Conservation (phyloP, 1,140 invertebrate genomes). For the Atta texana region DNA sequence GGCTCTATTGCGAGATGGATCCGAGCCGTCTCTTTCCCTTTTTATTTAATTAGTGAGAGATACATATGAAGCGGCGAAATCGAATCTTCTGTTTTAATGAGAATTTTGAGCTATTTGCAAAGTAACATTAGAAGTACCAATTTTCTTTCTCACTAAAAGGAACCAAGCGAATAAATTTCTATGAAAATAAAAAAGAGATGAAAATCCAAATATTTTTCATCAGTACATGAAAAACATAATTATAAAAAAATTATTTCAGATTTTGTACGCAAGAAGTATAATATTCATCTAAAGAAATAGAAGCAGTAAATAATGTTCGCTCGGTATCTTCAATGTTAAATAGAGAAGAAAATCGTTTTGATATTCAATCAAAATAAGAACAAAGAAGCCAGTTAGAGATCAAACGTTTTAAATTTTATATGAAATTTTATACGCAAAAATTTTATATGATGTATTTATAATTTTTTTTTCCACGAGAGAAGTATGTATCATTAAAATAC, state of each 20-base stretch:
- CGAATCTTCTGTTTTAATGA: background rate
- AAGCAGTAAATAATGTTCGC: too few relatives aligned
- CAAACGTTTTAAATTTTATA: background rate
- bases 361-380: background rate
- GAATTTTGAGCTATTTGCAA: background rate
- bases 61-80: background rate
- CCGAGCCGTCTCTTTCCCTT: background rate
- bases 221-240: too few relatives aligned
- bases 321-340: too few relatives aligned
- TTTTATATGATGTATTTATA: background rate
- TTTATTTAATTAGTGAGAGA: background rate
- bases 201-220: too few relatives aligned
- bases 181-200: too few relatives aligned
- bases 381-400: background rate
- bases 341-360: background rate
- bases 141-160: too few relatives aligned
- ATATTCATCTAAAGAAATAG: too few relatives aligned
- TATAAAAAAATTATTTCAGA: too few relatives aligned
- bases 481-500: background rate
- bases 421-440: background rate
- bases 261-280: too few relatives aligned
- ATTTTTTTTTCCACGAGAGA: background rate
- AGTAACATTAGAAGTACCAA: background rate
- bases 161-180: too few relatives aligned
- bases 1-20: background rate